Evolutionary conservation across 2,888 invertebrate genomes (phyloP).

Genomic region (Drosophila putrida): DNA sequence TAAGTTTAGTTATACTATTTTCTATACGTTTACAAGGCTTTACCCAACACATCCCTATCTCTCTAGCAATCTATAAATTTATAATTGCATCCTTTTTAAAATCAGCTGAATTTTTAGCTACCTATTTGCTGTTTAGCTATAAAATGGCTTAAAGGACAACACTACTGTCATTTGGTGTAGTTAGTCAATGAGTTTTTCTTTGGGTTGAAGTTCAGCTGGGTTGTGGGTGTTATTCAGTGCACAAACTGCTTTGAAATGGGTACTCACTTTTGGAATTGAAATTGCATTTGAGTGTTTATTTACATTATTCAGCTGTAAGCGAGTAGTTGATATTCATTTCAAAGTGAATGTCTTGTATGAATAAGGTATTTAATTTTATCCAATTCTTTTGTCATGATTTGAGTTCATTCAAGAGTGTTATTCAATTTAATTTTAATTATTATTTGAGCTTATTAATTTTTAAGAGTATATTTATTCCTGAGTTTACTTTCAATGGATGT

Average conservation of each 20-base stretch:
- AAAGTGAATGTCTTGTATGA: slow-evolving; percentile 14
- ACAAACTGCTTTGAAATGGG: slow-evolving; percentile 15
- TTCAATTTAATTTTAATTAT: background rate
- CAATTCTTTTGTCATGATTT: background rate
- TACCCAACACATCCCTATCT: too few species aligned
- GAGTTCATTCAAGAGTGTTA: background rate
- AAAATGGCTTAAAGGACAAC: too few species aligned
- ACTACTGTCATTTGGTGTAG: slow-evolving; percentile 31
- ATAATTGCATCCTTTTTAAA: too few species aligned
- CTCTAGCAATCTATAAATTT: too few species aligned
- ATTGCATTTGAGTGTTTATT: slow-evolving; percentile 12
- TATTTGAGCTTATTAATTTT: background rate
- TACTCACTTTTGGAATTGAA: slow-evolving; percentile 4
- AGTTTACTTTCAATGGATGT: background rate
- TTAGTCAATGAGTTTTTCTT: slow-evolving; percentile 28
- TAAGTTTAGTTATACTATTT: too few species aligned
- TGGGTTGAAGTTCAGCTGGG: slow-evolving; percentile 47
- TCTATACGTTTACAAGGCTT: too few species aligned
- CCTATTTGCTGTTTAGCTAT: too few species aligned
- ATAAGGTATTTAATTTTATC: background rate
- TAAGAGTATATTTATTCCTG: background rate
- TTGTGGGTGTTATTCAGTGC: slow-evolving; percentile 39
- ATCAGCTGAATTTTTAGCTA: too few species aligned
- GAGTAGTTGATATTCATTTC: slow-evolving; percentile 9
- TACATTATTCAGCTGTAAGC: slow-evolving; percentile 7